Evolutionary conservation across 2,797 vertebrate species (phyloP), one percentile per base, ranked within the genome.

Genomic region (Bovichtus variegatus): DNA sequence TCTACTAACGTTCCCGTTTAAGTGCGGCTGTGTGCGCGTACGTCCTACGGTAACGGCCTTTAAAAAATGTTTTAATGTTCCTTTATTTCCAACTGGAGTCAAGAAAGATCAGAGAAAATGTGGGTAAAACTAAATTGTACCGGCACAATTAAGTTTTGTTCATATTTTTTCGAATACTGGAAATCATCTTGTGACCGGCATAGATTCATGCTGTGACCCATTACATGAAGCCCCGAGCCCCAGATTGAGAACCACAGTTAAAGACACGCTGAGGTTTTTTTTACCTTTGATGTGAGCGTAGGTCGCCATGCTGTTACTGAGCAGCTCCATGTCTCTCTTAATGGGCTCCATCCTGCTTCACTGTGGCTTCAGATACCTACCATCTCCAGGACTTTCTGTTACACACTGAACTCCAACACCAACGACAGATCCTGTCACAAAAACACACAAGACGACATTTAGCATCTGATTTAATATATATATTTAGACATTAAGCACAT

Each of bases 251-350:
- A 23, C 21, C 50, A 15, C 29, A 23, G 46, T n/a, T 21, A 15
- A 11, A 47, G 18, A 36, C 21, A 46, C 3, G 1, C 8, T 16
- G 12, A 15, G 5, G 5, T 5, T 6, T 34, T 66, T 81, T 66
- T 81, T 81, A 95, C 95, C 95, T 94, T 81, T 93, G 73, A 95
- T 89, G 81, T 95, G 93, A 51, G 93, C 94, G 59, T 93, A 95
- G 41, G 94, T 94, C 0, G 95, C 95, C 94, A 95, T 95, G 91
- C 94, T 94, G 93, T 93, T 95, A 44, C 94, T 95, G 67, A 95
- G 91, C 83, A 95, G 91, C 91, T 95, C 95, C 95, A 95, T 93
- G 89, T 95, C 94, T 84, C 76, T 90, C 34, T 67, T 89, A 40
- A 94, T 64, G 1, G 93, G 93, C 71, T 95, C 95, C 94, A 95